Base-by-base conservation (phyloP, 1,140 invertebrate species). In the Bombus terrestris region DNA sequence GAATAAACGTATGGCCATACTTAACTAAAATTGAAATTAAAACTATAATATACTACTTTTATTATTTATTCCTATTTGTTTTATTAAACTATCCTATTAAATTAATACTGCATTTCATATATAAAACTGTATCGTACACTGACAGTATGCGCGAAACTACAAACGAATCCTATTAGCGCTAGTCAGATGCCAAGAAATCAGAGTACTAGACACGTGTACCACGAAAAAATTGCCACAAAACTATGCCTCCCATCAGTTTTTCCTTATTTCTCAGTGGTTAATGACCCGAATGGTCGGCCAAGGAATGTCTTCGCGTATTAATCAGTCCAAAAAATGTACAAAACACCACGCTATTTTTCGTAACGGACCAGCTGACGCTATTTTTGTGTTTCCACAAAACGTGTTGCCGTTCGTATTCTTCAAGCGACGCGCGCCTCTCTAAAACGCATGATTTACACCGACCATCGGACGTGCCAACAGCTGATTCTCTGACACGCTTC, bases 291-390 rank as follows among this genome's bases (percentile, higher is more conserved):
- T 22, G 59, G 13, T 43, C 32, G 73, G 32, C 39, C 41, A 59
- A 81, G 75, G 88, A 78, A 90, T 85, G 62, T 74, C 43, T 53
- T 43, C 59, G 83, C 85, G 53, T 71, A 79, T 83, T 89, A 89
- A 89, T 89, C 88, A 83, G 85, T 77, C 80, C 84, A 83, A 84
- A 89, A 89, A 86, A 86, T 64, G 72, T 77, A 89, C 76, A 86
- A 87, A 90, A 77, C 74, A 59, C 22, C 35, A 9, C 3, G 62
- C 41, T 78, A 82, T 88, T 78, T 89, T 83, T 90, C 88, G 71
- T 80, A 68, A 82, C 74, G 75, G 71, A 28, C 25, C 39, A n/a
- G 47, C 73, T 35, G 47, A 39, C 37, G 35, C 75, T 89, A 84
- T 81, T 88, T 89, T 89, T 74, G 68, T 57, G 77, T 85, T 85